phyloP scores from a whole-genome alignment of 2,888 invertebrate species.

The Podabrus alpinus region DNA sequence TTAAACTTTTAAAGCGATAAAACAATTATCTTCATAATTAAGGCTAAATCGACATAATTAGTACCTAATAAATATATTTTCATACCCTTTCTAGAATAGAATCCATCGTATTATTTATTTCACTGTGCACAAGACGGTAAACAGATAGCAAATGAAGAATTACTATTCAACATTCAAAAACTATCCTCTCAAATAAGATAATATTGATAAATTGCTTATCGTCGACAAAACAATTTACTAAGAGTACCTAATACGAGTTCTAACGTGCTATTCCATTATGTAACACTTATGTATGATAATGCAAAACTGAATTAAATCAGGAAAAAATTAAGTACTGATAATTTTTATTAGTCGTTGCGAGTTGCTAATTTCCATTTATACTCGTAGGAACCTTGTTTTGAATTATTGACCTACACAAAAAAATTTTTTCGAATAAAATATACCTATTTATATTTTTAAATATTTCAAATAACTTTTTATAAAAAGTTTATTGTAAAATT shows the following conservation, averaged over 20 bases:
- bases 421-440: background rate
- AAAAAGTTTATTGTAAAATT: background rate
- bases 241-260: background rate
- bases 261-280: background rate
- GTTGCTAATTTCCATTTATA: background rate
- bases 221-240: background rate
- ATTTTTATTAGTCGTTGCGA: background rate
- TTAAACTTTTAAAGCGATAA: background rate
- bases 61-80: slow-evolving; percentile 6
- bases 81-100: slow-evolving; percentile 39
- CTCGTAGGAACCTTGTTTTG: background rate
- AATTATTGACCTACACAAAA: background rate
- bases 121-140: slow-evolving; percentile 7
- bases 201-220: slow-evolving; percentile 5
- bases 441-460: background rate
- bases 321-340: background rate
- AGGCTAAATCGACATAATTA: background rate
- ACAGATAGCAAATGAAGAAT: slow-evolving; percentile 1
- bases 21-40: background rate
- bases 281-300: background rate
- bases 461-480: background rate
- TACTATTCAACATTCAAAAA: background rate
- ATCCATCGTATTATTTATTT: slow-evolving; percentile 26
- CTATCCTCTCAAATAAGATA: background rate
- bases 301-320: background rate